phyloP scores from a whole-genome alignment of 2,113 vertebrate species.

The Phasianus colchicus region DNA sequence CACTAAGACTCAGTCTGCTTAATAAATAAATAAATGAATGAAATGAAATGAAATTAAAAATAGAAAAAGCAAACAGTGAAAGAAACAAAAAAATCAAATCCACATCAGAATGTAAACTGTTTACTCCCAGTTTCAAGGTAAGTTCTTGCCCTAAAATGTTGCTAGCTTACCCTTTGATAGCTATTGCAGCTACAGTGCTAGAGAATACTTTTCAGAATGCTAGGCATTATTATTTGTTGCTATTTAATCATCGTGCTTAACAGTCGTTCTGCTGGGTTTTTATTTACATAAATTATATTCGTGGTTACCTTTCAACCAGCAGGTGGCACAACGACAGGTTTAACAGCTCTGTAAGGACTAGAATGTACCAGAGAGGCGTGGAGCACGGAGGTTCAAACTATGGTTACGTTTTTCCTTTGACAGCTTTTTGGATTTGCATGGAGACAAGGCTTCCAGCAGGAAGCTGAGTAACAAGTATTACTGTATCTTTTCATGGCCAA shows the following conservation, averaged over 20 bases:
- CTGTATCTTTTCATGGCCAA: not conserved
- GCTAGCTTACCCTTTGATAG: not conserved
- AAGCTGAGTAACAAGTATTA: not conserved
- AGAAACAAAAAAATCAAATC: not conserved
- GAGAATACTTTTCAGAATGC: not conserved
- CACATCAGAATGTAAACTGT: accelerated
- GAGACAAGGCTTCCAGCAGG: not conserved
- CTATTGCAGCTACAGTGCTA: not conserved
- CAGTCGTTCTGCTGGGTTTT: not conserved
- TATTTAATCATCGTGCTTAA: not conserved
- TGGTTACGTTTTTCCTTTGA: not conserved
- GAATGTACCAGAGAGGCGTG: not conserved
- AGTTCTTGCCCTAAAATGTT: not conserved
- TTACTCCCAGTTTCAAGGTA: not conserved
- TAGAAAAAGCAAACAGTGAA: not conserved
- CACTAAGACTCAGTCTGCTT: not conserved
- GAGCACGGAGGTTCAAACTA: not conserved
- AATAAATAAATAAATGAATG: too few species aligned
- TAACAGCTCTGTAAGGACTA: not conserved
- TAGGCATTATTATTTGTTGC: not conserved
- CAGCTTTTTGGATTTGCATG: not conserved
- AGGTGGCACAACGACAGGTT: slow-evolving; percentile 12
- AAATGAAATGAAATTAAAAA: too few species aligned
- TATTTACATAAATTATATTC: accelerated
- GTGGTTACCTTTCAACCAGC: not conserved